These are phyloP conservation scores for Lucilia cuprina DNA, from an alignment of 1,140 invertebrate species.

Conservation along the genomic window DNA sequence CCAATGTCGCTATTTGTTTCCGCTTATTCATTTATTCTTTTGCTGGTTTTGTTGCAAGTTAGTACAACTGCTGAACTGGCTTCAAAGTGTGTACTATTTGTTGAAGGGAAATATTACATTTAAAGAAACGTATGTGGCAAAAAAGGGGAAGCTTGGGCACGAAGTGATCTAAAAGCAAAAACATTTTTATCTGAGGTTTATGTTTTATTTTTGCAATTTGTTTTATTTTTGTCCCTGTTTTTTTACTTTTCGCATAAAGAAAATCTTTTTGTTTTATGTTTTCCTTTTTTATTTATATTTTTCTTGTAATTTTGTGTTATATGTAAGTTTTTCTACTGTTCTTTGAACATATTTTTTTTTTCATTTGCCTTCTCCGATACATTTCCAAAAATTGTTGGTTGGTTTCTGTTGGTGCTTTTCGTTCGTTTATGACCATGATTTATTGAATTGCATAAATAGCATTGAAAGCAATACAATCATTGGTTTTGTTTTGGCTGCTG, in stretches of 20 bases:
- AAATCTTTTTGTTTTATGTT: background rate
- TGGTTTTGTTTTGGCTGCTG: conserved; percentile 13
- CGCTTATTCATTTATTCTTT: background rate
- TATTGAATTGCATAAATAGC: conserved; percentile 62
- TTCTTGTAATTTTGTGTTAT: background rate
- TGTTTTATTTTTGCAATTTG: background rate
- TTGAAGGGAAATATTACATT: background rate
- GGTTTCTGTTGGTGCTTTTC: background rate
- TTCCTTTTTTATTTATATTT: background rate
- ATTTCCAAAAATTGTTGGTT: background rate
- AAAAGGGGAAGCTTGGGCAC: background rate
- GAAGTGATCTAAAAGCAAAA: background rate
- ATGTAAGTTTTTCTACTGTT: background rate
- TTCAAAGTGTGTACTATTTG: too few species aligned
- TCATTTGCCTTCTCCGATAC: background rate
- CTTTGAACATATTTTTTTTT: background rate
- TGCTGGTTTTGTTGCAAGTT: background rate
- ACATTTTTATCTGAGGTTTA: background rate
- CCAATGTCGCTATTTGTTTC: conserved; percentile 32
- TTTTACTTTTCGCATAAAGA: background rate
- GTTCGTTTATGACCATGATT: conserved; percentile 51
- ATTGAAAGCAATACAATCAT: conserved; percentile 50
- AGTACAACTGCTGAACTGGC: background rate
- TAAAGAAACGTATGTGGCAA: background rate
- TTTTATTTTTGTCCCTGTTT: background rate